Evolutionary conservation across 2,797 vertebrate genomes (phyloP), one percentile per base, ranked within the genome.

Genomic region (Aphelocoma californica): DNA sequence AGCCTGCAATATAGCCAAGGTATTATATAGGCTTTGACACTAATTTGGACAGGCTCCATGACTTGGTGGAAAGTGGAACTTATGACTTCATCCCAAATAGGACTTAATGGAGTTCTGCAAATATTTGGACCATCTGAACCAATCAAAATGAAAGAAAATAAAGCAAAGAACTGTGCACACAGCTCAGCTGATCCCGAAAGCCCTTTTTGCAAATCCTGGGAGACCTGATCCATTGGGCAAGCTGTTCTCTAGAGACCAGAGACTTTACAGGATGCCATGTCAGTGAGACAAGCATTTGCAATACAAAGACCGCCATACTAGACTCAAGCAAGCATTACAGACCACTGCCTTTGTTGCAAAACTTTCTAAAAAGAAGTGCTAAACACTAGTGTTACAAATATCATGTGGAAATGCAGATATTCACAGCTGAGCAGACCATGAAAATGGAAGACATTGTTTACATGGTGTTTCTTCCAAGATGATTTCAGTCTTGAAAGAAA

Each of bases 11-110:
- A 93, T 71, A 97, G 93, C 92, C 81, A 89, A 88, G 72, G 91
- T 82, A 96, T 90, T 96, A 94, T 92, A 91, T 10, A 96, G 92
- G 69, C 82, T 96, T 89, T 93, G 95, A 94, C 92, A 94, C 72
- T 94, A 94, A 94, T 92, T 96, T 96, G 95, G 92, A 95, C 73
- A 67, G 82, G 69, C 51, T 83, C 95, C 90, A 92, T 66, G 70
- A 73, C 90, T 94, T 58, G 72, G 69, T 93, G 73, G 89, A 93
- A 96, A 93, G 57, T 92, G 91, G 84, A 94, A 95, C 80, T 82
- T 92, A 86, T 69, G 74, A 93, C 88, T 96, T 97, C 80, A 96
- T 82, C 64, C 57, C 67, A 95, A 85, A 89, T 56, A 91, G 78
- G 70, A 42, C 58, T 96, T 90, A 94, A 95, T 86, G 61, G 87